Evolutionary conservation across 2,888 invertebrate genomes (phyloP), one percentile per base, ranked within the genome.

Genomic region (Gortyna flavago): DNA sequence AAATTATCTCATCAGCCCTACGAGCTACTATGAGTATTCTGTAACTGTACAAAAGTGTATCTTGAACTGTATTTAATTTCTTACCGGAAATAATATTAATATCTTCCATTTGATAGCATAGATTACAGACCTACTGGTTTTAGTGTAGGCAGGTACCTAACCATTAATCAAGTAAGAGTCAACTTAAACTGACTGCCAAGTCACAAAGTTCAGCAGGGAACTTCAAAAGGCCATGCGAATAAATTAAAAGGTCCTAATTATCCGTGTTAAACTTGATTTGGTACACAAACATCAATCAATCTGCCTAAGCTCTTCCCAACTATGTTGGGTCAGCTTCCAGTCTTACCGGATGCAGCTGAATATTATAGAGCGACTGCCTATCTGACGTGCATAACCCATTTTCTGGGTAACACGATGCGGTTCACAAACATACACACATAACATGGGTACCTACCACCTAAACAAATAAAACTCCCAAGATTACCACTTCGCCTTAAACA

Each of bases 401-500:
- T 18, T 18, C 48, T 51, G 48, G 48, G 21, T 51, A 21, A 51
- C 48, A 21, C 21, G 48, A 21, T 51, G 48, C 48, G 2, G 0
- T 9, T 9, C n/a, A 44, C n/a, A n/a, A 18, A 61, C 8, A 21
- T 7, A 59, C 35, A 51, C 13, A 32, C 18, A 8, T n/a, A 9
- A 57, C 1, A n/a, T n/a, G 41, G 9, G 5, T 29, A 21, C 18
- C 35, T n/a, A 18, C 7, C 16, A 38, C 7, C 8, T n/a, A 72
- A 75, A 41, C 21, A 21, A 64, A 35, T n/a, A 21, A 38, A 59
- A 61, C 35, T 32, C 35, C 0, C 11, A 38, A 67, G 18, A 51
- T 13, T 13, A 35, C 1, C 6, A 65, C 86, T 85, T 86, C 80
- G 72, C 90, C 88, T 89, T 90, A 89, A 90, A 77, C 73, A 72